Conservation (phyloP, 2,888 invertebrate genomes). For the Caenorhabditis afra region DNA sequence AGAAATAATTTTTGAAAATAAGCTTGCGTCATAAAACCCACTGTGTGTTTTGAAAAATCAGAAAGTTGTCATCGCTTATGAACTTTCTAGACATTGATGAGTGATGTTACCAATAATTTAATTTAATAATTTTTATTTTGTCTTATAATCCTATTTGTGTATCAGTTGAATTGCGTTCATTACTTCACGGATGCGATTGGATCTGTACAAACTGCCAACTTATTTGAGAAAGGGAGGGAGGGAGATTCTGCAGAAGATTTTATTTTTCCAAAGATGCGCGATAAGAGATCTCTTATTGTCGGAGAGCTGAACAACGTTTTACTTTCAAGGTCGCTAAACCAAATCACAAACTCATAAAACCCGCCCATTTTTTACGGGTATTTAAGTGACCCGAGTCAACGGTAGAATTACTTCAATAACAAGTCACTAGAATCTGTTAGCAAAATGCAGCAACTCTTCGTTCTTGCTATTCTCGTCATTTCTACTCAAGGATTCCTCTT, state of each 20-base stretch:
- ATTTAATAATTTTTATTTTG: no score
- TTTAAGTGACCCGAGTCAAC: conserved; percentile 6
- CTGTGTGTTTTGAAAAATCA: no score
- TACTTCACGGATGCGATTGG: no score
- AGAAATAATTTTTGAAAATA: no score
- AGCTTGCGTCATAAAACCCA: no score
- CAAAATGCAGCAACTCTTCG: conserved; percentile 49
- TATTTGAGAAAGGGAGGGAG: no score
- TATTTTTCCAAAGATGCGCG: conserved; percentile 4
- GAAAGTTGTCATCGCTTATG: no score
- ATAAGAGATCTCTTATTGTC: conserved; percentile 27
- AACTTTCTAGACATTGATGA: no score
- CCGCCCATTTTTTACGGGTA: conserved; percentile 35
- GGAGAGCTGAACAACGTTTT: conserved; percentile 43
- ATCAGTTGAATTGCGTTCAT: no score
- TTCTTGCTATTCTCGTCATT: conserved; percentile 45
- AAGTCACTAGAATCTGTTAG: conserved; percentile 21
- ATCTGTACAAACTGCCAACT: no score
- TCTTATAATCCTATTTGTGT: no score
- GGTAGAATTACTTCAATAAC: conserved; percentile 26
- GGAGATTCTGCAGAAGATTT: conserved; percentile 22
- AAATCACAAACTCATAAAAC: conserved; percentile 31
- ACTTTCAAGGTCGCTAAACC: conserved; percentile 50
- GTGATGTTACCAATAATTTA: no score
- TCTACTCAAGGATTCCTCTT: conserved; percentile 61